These are phyloP conservation scores for Colaptes auratus DNA, from an alignment of 2,113 vertebrate species.

Conservation along the genomic window DNA sequence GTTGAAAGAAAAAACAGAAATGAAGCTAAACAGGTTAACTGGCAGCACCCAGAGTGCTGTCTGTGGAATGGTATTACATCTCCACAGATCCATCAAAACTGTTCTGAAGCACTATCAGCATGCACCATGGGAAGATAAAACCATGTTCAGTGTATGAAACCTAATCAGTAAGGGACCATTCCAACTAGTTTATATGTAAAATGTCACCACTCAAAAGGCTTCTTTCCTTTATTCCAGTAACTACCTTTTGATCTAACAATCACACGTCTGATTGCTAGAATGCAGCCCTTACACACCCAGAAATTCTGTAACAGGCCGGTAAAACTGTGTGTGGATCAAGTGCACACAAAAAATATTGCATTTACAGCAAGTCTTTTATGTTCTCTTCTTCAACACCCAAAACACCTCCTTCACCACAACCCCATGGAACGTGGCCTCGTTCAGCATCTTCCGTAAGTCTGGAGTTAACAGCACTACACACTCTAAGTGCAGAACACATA, in stretches of 20 bases:
- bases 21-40: not conserved
- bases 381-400: not conserved
- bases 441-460: not conserved
- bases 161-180: not conserved
- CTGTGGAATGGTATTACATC: slow-evolving; percentile 41
- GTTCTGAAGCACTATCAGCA: not conserved
- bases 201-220: not conserved
- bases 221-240: not conserved
- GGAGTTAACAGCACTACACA: not conserved
- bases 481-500: not conserved
- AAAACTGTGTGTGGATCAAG: not conserved
- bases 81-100: slow-evolving; percentile 28
- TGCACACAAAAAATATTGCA: not conserved
- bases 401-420: not conserved
- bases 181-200: not conserved
- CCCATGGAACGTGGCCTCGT: not conserved
- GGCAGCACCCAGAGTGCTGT: slow-evolving; percentile 25
- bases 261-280: not conserved
- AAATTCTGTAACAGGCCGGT: not conserved
- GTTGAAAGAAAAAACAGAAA: not conserved
- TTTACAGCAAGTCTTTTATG: not conserved
- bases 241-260: not conserved
- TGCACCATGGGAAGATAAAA: slow-evolving; percentile 37
- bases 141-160: not conserved
- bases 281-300: not conserved